Percentiles rank a stretch among this genome's conserved stretches.
phyloP scores from a whole-genome alignment of 1,140 invertebrate genomes.

The Campoletis sonorensis region DNA sequence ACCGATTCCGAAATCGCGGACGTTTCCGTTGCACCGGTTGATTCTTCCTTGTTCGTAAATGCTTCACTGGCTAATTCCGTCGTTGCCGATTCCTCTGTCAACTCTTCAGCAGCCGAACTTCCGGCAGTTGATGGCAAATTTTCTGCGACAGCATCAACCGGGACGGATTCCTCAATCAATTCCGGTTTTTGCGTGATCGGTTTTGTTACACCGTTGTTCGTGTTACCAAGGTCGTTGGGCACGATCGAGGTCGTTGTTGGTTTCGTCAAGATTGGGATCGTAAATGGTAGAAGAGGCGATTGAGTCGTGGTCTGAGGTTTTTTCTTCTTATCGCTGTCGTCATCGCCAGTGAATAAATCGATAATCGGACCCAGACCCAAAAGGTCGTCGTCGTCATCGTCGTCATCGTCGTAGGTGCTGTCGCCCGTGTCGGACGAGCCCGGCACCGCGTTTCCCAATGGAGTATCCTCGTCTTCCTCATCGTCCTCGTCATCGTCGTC shows the following conservation, averaged over 20 bases:
- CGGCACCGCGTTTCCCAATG: slow-evolving; percentile 56
- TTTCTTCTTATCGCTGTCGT: slow-evolving; percentile 67
- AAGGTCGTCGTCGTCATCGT: slow-evolving; percentile 60
- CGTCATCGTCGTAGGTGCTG: slow-evolving; percentile 72
- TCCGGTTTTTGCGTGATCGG: slow-evolving; percentile 43
- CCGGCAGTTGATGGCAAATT: slow-evolving; percentile 4
- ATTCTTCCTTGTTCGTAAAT: neutral
- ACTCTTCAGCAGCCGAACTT: slow-evolving; percentile 26
- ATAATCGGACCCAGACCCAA: slow-evolving; percentile 72
- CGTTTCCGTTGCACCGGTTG: slow-evolving; percentile 8
- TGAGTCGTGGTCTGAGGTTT: slow-evolving; percentile 64
- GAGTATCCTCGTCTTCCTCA: slow-evolving; percentile 63
- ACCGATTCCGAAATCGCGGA: neutral
- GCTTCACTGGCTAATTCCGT: slow-evolving; percentile 2
- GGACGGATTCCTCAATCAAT: neutral
- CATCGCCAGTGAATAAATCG: slow-evolving; percentile 74
- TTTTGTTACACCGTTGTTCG: neutral
- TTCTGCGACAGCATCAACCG: neutral
- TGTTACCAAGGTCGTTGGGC: neutral
- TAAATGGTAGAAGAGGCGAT: slow-evolving; percentile 62
- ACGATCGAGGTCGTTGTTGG: slow-evolving; percentile 49
- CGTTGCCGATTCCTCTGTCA: neutral
- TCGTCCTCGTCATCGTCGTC: slow-evolving; percentile 77
- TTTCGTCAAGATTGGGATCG: slow-evolving; percentile 63
- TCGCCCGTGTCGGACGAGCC: slow-evolving; percentile 61